Evolutionary conservation across 2,797 vertebrate species (phyloP), one percentile per base, ranked within the genome.

Genomic region (Iguana delicatissima): DNA sequence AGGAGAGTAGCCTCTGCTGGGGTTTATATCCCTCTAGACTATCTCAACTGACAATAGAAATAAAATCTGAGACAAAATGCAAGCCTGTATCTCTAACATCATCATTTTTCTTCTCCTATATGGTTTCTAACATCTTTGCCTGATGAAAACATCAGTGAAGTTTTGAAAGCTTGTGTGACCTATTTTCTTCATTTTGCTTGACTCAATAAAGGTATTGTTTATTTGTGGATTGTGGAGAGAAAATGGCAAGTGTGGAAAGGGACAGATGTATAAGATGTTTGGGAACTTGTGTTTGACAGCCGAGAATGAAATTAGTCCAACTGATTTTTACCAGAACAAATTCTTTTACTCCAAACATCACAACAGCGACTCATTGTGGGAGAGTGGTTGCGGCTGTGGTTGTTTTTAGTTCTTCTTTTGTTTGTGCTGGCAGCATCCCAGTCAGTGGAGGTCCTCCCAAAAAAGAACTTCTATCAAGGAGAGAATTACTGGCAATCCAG

Each of bases 401-500:
- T 81, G 89, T 62, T 86, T 86, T 62, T 88, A 88, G 72, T 42
- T 89, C 72, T 67, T 77, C n/a, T 67, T 84, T 74, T 79, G 57
- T 84, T n/a, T 13, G 0, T 29, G 79, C 73, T 89, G 76, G 52
- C 76, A 86, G 64, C 32, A 16, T 52, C 76, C 87, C 64, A 84
- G 46, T 81, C 38, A 62, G 76, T 89, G 84, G 64, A 87, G 24
- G 85, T 88, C 82, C 72, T 26, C 69, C 87, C 80, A 42, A 8
- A 84, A 76, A 46, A 80, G 62, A 88, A 7, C 84, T 93, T 38
- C 3, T 32, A 73, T 91, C 82, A 91, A n/a, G 50, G 80, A 89
- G 85, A 89, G 67, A 91, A 90, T 77, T 90, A 76, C 62, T 90
- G 79, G 73, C 42, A 90, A 67, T 84, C 35, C 24, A 26, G 57